Percentiles rank a stretch among this genome's conserved stretches.
Conservation (phyloP, 2,113 vertebrate species). For the Phoenicopterus ruber region DNA sequence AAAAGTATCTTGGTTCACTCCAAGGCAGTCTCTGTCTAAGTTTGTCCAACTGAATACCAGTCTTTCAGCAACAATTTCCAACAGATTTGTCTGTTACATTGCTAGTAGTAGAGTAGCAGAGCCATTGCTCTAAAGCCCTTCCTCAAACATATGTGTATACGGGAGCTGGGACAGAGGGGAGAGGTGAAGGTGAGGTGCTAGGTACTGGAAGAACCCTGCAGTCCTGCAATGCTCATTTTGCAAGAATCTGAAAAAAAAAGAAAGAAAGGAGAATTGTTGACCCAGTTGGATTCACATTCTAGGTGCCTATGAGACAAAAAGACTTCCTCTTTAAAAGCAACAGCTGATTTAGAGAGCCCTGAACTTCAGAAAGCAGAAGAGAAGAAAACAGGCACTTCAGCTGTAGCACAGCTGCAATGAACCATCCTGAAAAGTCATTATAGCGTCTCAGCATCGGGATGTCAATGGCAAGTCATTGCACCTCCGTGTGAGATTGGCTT, state of each 20-base stretch:
- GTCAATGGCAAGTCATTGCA: neutral
- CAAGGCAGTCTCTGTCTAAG: neutral
- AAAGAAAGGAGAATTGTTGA: neutral
- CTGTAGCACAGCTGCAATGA: neutral
- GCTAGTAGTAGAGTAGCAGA: neutral
- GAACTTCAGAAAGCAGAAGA: neutral
- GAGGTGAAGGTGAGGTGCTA: neutral
- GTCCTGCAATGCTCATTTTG: neutral
- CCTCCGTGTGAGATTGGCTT: neutral
- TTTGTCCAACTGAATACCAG: neutral
- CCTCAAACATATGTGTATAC: neutral
- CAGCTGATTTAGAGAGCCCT: neutral
- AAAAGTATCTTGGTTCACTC: neutral
- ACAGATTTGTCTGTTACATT: neutral
- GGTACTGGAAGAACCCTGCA: neutral
- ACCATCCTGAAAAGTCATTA: neutral
- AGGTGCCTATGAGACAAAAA: neutral
- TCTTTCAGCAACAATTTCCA: neutral
- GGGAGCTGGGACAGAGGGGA: neutral
- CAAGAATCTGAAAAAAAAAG: neutral
- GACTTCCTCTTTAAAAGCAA: neutral
- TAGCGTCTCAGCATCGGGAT: neutral
- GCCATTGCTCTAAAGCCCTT: neutral
- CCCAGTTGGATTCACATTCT: neutral
- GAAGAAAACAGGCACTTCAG: neutral